These are phyloP conservation scores for Aphelenchoides avenae DNA, from an alignment of 1,140 invertebrate genomes.

Conservation along the genomic window DNA sequence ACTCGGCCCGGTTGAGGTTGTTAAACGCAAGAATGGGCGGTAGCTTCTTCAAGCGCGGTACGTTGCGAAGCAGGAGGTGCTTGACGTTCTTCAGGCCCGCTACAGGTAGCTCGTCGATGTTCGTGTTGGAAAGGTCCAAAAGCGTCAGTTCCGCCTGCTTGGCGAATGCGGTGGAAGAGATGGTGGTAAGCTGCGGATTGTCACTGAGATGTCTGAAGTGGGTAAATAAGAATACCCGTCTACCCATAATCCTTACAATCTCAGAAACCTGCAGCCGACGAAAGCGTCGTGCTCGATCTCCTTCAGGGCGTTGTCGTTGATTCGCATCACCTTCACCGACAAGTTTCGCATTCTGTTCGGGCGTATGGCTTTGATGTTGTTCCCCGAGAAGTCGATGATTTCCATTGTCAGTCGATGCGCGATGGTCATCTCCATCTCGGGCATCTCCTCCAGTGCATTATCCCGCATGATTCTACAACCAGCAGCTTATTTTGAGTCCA, in stretches of 20 bases:
- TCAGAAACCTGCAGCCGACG: conserved; percentile 26
- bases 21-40: conserved; percentile 42
- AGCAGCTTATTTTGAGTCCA: conserved; percentile 18
- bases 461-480: conserved; percentile 31
- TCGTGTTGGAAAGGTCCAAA: conserved; percentile 37
- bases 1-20: conserved; percentile 36
- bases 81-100: conserved; percentile 39
- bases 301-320: conserved; percentile 26
- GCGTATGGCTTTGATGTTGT: conserved; percentile 23
- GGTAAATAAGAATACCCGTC: conserved; percentile 2
- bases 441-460: conserved; percentile 31
- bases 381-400: conserved; percentile 39
- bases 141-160: conserved; percentile 24
- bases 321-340: conserved; percentile 11
- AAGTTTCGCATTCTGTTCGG: conserved; percentile 7
- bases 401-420: conserved; percentile 31
- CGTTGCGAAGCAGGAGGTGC: conserved; percentile 19
- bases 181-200: conserved; percentile 15
- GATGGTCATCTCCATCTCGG: conserved; percentile 28
- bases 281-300: conserved; percentile 25
- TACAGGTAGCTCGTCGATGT: conserved; percentile 28
- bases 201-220: conserved; percentile 24
- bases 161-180: conserved; percentile 30
- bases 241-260: conserved; percentile 21
- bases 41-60: conserved; percentile 36